Base-by-base conservation (phyloP, 1,140 invertebrate species). In the Lasioglossum baleicum region DNA sequence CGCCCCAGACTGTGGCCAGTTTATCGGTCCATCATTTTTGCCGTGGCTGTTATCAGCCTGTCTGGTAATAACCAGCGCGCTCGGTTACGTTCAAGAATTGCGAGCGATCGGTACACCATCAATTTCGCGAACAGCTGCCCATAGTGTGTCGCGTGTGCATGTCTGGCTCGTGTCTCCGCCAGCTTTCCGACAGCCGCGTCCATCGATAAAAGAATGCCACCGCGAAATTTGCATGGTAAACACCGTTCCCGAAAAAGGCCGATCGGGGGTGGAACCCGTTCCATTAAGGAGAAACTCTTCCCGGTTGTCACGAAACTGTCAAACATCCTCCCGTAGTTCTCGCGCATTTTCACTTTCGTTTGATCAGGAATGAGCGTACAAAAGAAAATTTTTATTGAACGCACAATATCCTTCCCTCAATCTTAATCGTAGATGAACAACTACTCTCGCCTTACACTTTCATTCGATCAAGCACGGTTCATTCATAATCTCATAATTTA, bases 1-100 rank as follows among this genome's bases (percentile, higher is more conserved):
- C 44, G 44, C 44, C 44, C 11, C 2, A 2, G 44, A 7, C 56
- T n/a, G 20, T 79, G 68, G 82, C 67, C 42, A 56, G 20, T 8
- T 26, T 63, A 76, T 63, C 53, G 26, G 26, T n/a, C 22, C 5
- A 60, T 64, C 69, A 67, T 71, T 76, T 75, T 61, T 78, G 26
- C 72, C 56, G 26, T 76, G 78, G 56, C 67, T 61, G 58, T 79
- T 85, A 85, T 85, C 51, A 58, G 75, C 75, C 10, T 0, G 26
- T 7, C 31, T 51, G 58, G 66, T 78, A 68, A 42, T 63, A 31
- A 68, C 35, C 31, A 35, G 44, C 44, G 44, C 44, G 44, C 44
- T 20, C 58, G 51, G 10, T 5, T 35, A 15, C 40, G 31, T 48
- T 11, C 13, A 10, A 20, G 51, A 58, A 13, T 31, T 13, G 70